Base-by-base conservation (phyloP, 2,888 invertebrate genomes). In the Dendrolimus pini region DNA sequence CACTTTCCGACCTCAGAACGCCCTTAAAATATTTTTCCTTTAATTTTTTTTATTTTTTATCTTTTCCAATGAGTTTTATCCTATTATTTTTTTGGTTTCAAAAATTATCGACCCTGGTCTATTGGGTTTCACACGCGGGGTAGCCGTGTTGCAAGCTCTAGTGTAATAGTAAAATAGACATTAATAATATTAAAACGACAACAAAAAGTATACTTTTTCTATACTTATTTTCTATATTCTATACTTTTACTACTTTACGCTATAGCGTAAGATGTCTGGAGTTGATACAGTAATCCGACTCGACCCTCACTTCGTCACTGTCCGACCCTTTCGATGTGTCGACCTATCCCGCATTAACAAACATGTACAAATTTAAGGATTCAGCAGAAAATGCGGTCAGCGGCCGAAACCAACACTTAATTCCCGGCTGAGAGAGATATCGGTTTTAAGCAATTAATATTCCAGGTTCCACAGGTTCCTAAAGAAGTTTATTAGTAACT, bases 221-320 rank as follows among this genome's bases (percentile, higher is more conserved):
- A n/a, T n/a, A n/a, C n/a, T n/a, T n/a, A n/a, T n/a, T n/a, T n/a
- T n/a, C n/a, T n/a, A n/a, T n/a, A n/a, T n/a, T n/a, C n/a, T n/a
- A n/a, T n/a, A n/a, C n/a, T n/a, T n/a, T n/a, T n/a, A n/a, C n/a
- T n/a, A n/a, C n/a, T n/a, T n/a, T n/a, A n/a, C n/a, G n/a, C n/a
- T n/a, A n/a, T 8, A 0, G 47, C 30, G 30, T 47, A 12, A 47
- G 74, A 71, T 71, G 69, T 66, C 66, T 68, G 68, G 30, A 69
- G 67, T 63, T 72, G 79, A 80, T 78, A 76, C 77, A 78, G 75
- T 77, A 80, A 80, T 79, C 74, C 74, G 64, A 61, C 62, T 65
- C 62, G 75, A 77, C 80, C 83, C 81, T 72, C 74, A 84, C 84
- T 89, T 81, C 82, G 81, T 86, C 86, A 85, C 77, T 89, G 88